These are phyloP conservation scores for Lutjanus campechanus DNA, from an alignment of 2,797 vertebrate genomes.

Conservation along the genomic window DNA sequence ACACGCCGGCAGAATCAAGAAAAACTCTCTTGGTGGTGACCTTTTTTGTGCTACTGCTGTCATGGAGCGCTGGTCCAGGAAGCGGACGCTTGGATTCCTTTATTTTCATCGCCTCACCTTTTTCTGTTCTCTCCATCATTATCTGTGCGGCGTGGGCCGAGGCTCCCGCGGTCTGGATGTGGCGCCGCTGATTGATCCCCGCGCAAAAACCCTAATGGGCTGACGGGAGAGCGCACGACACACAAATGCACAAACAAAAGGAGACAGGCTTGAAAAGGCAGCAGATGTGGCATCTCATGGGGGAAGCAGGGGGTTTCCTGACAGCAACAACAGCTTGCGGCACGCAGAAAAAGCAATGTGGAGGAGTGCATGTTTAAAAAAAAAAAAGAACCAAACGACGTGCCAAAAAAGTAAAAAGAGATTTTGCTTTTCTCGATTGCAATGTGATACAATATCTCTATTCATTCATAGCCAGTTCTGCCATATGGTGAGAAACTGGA, in stretches of 20 bases:
- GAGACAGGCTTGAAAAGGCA: background rate
- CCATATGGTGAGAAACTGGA: background rate
- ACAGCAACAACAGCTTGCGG: slow-evolving; percentile 11
- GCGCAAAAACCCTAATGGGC: background rate
- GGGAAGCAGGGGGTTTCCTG: slow-evolving; percentile 44
- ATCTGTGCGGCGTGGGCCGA: slow-evolving; percentile 25
- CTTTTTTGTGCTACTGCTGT: background rate
- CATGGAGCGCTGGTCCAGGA: background rate
- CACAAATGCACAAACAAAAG: slow-evolving; percentile 21
- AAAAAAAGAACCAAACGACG: background rate
- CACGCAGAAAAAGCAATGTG: background rate
- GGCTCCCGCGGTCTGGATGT: slow-evolving; percentile 31
- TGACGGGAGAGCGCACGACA: background rate
- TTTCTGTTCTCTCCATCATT: slow-evolving; percentile 6
- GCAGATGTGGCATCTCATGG: slow-evolving; percentile 16
- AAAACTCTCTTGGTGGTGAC: background rate
- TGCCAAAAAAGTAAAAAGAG: background rate
- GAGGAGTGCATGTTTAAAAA: background rate
- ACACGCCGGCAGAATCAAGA: background rate
- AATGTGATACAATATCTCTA: background rate
- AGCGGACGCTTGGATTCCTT: background rate
- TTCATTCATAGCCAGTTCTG: slow-evolving; percentile 1
- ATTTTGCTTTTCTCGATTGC: background rate
- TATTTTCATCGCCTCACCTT: slow-evolving; percentile 6
- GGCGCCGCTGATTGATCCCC: slow-evolving; percentile 36